Evolutionary conservation across 2,797 vertebrate genomes (phyloP), one percentile per base, ranked within the genome.

Genomic region (Platyrinchus mystaceus): DNA sequence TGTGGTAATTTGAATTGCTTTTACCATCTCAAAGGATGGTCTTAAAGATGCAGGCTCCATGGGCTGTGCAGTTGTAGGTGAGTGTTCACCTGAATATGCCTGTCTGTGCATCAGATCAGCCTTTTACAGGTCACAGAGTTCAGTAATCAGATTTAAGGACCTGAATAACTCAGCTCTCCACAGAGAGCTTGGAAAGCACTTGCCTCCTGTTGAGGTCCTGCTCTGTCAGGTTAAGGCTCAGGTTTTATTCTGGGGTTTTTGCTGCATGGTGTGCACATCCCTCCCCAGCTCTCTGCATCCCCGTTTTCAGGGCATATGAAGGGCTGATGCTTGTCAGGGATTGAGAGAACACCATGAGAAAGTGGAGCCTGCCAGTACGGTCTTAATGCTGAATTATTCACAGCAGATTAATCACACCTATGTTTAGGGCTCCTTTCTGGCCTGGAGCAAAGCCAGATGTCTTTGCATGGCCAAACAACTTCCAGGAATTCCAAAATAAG

Each of bases 281-380:
- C 5, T 89, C 23, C 22, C 8, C 18, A 27, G 34, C 20, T 26
- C 24, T 34, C 9, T 71, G 21, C 26, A 78, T 6, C 7, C 49
- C 7, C 1, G 3, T 41, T 69, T 22, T 5, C 2, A 4, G 36
- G 14, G 5, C 1, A 0, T 46, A 27, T 21, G 24, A 26, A 53
- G 9, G 56, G 6, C 4, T 46, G 14, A 18, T 60, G 20, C 26
- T 77, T 55, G 30, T 55, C 28, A 64, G 18, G 12, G 20, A 32
- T 78, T 34, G 68, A 49, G 62, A 70, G 46, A 80, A 39, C 16
- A n/a, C 24, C 4, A 1, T 28, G 8, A 62, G 53, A 41, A 66
- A 64, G 9, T 8, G 4, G 53, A 84, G 74, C n/a, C 1, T 47
- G n/a, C 5, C 7, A 63, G 18, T 26, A 6, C 0, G 0, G 44